Evolutionary conservation across 2,113 vertebrate genomes (phyloP).

Genomic region (Epinephelus fuscoguttatus): DNA sequence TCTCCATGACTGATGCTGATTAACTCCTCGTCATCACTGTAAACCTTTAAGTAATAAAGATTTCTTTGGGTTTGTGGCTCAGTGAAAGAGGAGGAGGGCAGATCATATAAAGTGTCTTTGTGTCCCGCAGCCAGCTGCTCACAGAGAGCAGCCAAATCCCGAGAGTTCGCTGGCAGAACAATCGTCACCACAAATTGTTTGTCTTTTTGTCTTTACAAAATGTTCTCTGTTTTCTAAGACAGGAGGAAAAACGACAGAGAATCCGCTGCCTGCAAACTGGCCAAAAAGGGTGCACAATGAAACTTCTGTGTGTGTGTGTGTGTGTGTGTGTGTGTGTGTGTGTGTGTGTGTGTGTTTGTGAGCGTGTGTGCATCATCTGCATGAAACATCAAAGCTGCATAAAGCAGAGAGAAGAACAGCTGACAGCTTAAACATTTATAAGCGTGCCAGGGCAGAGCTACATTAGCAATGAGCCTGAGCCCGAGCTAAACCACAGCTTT

Average conservation of each 20-base stretch:
- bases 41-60: background rate
- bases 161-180: constrained; percentile 66
- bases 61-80: constrained; percentile 7
- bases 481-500: constrained; percentile 55
- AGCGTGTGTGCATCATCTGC: constrained; percentile 38
- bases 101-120: constrained; percentile 66
- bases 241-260: constrained; percentile 26
- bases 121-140: constrained; percentile 61
- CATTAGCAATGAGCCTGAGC: constrained; percentile 53
- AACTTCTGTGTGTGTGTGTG: constrained; percentile 15
- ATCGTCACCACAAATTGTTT: constrained; percentile 65
- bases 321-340: background rate
- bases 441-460: constrained; percentile 38
- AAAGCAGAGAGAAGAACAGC: constrained; percentile 64
- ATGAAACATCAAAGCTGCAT: constrained; percentile 73
- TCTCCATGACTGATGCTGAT: background rate
- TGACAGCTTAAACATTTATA: constrained; percentile 77
- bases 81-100: constrained; percentile 16
- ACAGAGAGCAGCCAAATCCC: constrained; percentile 57
- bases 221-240: constrained; percentile 52
- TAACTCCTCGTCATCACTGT: background rate
- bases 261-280: constrained; percentile 13
- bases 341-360: constrained; percentile 27
- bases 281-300: constrained; percentile 47
- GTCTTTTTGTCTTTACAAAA: constrained; percentile 64